Conservation (phyloP, 2,797 vertebrate genomes). For the Carapus acus region DNA sequence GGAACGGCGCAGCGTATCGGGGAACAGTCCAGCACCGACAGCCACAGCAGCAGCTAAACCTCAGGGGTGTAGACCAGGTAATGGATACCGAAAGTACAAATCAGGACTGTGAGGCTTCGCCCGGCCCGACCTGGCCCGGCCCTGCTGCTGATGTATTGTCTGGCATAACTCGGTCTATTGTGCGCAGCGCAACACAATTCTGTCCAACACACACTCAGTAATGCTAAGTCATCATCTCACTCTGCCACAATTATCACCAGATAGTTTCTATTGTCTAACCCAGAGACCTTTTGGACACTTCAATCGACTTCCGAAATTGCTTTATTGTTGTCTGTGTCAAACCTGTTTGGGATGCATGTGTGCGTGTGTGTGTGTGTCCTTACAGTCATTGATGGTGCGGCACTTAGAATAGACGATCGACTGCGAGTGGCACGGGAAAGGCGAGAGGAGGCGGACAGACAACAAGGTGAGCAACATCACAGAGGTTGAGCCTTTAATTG, state of each 20-base stretch:
- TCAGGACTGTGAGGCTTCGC: constrained; percentile 30
- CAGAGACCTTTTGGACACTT: constrained; percentile 32
- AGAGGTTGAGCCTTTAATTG: neutral
- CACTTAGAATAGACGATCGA: constrained; percentile 85
- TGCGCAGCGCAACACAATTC: constrained; percentile 41
- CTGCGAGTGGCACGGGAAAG: constrained; percentile 89
- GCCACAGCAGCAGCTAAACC: constrained; percentile 68
- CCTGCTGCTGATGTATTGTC: constrained; percentile 21
- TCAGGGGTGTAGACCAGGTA: constrained; percentile 82
- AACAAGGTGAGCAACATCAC: constrained; percentile 74
- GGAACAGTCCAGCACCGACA: constrained; percentile 65
- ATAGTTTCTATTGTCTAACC: constrained; percentile 46
- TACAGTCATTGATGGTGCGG: constrained; percentile 84
- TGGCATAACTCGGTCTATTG: constrained; percentile 33
- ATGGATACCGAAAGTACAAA: constrained; percentile 35
- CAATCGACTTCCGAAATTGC: constrained; percentile 27
- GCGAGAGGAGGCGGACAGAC: constrained; percentile 83
- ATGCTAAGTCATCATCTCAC: constrained; percentile 51
- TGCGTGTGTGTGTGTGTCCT: constrained; percentile 33
- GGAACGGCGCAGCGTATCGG: constrained; percentile 81
- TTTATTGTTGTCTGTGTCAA: neutral
- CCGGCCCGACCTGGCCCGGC: no score
- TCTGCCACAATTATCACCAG: constrained; percentile 49
- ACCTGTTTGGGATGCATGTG: constrained; percentile 13
- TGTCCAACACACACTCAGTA: constrained; percentile 36